Conservation (phyloP, 2,888 invertebrate species). For the Smittia aterrima region DNA sequence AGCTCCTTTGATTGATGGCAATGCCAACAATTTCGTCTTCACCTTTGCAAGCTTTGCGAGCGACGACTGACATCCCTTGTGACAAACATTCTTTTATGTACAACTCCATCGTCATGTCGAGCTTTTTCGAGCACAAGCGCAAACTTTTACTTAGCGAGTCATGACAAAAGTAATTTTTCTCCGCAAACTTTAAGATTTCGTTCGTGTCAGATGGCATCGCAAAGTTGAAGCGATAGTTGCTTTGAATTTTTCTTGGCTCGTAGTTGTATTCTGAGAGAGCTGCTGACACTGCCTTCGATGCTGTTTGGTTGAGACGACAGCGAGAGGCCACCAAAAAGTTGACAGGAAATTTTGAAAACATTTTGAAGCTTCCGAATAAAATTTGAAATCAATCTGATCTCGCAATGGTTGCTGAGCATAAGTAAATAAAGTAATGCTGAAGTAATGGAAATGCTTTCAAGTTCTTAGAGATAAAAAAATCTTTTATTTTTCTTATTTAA, state of each 20-base stretch:
- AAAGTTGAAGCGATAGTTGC: neutral
- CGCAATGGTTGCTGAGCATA: neutral
- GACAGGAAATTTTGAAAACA: neutral
- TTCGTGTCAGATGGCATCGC: slow-evolving; percentile 4
- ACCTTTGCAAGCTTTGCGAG: neutral
- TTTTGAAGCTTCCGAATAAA: slow-evolving; percentile 1
- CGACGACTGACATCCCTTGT: slow-evolving; percentile 23
- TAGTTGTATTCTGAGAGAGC: too few species aligned
- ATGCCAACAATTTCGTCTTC: slow-evolving; percentile 9
- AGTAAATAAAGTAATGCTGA: too few species aligned
- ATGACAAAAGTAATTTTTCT: slow-evolving; percentile 26
- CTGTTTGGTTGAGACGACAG: neutral
- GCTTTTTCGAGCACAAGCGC: neutral
- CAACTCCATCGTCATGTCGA: neutral
- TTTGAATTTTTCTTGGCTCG: neutral
- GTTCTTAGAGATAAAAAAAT: too few species aligned
- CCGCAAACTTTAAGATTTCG: neutral
- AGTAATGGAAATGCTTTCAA: too few species aligned
- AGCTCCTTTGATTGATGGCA: slow-evolving; percentile 10
- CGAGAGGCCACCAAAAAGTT: neutral
- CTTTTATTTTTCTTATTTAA: too few species aligned
- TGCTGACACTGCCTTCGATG: too few species aligned
- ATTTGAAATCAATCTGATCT: neutral
- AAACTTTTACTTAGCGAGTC: neutral
- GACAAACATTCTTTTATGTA: neutral